These are phyloP conservation scores for Aldabrachelys gigantea DNA, from an alignment of 2,113 vertebrate species.

Conservation along the genomic window DNA sequence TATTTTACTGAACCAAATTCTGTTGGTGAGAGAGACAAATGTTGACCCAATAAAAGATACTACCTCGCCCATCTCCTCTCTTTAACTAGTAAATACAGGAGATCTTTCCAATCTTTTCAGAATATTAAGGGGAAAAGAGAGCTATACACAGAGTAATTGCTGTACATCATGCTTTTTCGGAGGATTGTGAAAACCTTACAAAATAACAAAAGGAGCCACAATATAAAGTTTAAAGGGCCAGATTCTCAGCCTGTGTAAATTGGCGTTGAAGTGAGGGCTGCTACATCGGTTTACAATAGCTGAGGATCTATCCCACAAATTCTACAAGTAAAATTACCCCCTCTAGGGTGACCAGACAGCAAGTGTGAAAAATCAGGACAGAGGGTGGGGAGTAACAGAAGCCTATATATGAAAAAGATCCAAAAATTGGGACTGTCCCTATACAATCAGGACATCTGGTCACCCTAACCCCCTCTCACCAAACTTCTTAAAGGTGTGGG, in stretches of 20 bases:
- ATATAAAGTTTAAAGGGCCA: background rate
- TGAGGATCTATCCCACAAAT: background rate
- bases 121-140: constrained; percentile 34
- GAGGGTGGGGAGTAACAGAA: too few species aligned
- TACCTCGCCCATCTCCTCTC: background rate
- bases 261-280: background rate
- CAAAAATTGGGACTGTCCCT: too few species aligned
- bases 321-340: background rate
- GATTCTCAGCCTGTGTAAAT: background rate
- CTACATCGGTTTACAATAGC: background rate
- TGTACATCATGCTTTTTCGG: background rate
- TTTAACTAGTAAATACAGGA: background rate
- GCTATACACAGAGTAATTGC: background rate
- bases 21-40: background rate
- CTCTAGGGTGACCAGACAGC: too few species aligned
- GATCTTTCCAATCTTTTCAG: background rate
- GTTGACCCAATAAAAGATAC: too few species aligned
- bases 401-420: too few species aligned
- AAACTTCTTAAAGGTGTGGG: background rate
- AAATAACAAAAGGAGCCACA: background rate
- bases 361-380: too few species aligned
- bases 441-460: too few species aligned
- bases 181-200: constrained; percentile 48
- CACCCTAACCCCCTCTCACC: background rate
- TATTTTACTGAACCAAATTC: background rate